Conservation (phyloP, 2,888 invertebrate genomes). For the Tricholauxania praeusta region DNA sequence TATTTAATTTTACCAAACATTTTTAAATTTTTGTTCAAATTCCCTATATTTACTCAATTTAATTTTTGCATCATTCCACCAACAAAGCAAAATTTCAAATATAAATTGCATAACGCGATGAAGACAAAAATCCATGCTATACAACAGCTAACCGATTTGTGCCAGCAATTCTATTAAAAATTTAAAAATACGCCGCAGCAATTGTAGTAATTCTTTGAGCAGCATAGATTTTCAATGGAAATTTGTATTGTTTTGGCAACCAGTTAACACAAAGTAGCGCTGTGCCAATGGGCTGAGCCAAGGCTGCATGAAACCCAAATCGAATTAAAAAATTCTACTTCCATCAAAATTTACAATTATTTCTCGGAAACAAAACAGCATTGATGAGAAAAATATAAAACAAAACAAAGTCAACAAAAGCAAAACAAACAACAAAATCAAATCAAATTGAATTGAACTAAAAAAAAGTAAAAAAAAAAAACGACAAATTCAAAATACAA, state of each 20-base stretch:
- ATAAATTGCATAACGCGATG: too few relatives aligned
- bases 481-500: slow-evolving; percentile 1
- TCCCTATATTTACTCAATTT: too few relatives aligned
- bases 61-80: too few relatives aligned
- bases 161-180: background rate
- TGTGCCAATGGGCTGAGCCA: background rate
- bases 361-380: background rate
- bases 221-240: too few relatives aligned
- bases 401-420: slow-evolving; percentile 19
- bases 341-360: background rate
- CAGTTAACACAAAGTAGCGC: too few relatives aligned
- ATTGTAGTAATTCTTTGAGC: background rate
- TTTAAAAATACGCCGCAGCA: background rate
- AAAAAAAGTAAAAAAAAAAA: slow-evolving; percentile 14
- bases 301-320: background rate
- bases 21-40: too few relatives aligned
- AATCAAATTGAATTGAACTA: slow-evolving; percentile 40
- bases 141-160: background rate
- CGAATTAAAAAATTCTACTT: background rate
- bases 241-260: background rate
- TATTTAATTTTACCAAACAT: too few relatives aligned
- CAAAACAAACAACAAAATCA: slow-evolving; percentile 38
- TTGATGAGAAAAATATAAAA: slow-evolving; percentile 2
- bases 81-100: too few relatives aligned
- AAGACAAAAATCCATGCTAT: background rate